These are phyloP conservation scores for Didymodactylos carnosus DNA, from an alignment of 2,888 invertebrate species.

Conservation along the genomic window DNA sequence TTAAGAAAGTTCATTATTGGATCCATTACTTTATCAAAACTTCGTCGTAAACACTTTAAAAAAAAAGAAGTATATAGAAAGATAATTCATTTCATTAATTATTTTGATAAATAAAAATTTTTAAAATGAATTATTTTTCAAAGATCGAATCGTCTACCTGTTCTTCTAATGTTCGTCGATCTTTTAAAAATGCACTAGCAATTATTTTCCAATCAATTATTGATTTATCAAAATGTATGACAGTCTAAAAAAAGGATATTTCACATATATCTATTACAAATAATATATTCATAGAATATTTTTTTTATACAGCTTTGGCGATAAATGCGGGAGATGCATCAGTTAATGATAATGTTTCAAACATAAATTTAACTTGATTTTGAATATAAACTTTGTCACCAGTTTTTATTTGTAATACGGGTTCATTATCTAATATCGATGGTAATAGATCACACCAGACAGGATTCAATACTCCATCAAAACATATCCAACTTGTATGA, in stretches of 20 bases:
- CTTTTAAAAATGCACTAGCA: conserved; percentile 31
- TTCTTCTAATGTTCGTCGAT: conserved; percentile 27
- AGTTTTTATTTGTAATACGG: conserved; percentile 25
- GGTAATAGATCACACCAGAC: conserved; percentile 3
- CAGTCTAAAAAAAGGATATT: conserved; percentile 21
- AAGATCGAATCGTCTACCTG: conserved; percentile 25
- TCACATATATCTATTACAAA: too few species aligned
- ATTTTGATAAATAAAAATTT: not conserved
- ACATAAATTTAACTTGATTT: conserved; percentile 29
- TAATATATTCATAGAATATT: not conserved
- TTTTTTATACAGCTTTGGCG: conserved; percentile 25
- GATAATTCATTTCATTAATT: not conserved
- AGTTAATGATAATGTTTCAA: conserved; percentile 29
- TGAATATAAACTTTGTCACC: conserved; percentile 30
- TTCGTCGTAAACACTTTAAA: conserved; percentile 27
- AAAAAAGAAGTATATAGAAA: not conserved
- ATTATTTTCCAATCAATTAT: conserved; percentile 33
- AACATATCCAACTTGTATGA: conserved; percentile 10
- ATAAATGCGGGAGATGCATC: conserved; percentile 29
- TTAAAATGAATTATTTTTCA: not conserved
- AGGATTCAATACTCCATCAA: conserved; percentile 8
- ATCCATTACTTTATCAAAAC: conserved; percentile 33
- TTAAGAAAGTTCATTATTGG: conserved; percentile 25
- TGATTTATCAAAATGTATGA: conserved; percentile 29
- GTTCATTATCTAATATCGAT: conserved; percentile 7